Evolutionary conservation across 2,113 vertebrate species (phyloP), one percentile per base, ranked within the genome.

Genomic region (Campylorhamphus procurvoides): DNA sequence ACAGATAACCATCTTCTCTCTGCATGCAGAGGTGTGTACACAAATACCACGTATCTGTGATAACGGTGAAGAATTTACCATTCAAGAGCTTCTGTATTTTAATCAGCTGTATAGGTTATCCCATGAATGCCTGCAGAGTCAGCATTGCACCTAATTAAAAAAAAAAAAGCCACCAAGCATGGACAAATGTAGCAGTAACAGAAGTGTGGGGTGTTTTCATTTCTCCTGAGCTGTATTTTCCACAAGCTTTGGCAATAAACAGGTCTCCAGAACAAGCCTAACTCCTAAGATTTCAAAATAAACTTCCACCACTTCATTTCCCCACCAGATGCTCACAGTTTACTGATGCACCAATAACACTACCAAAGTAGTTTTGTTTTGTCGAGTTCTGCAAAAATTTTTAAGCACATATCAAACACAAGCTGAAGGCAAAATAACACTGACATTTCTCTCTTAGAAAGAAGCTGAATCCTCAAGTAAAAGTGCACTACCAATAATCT

Each of bases 31-130:
- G 13, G 12, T 28, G 7, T 24, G 27, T 20, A 46, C 19, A 40
- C 0, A 40, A 53, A n/a, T 18, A 28, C 3, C 18, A 4, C 2
- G 0, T 3, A 12, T 3, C 20, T 56, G 24, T 18, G 52, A 8
- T 39, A 63, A 29, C 29, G 18, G 39, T 14, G 25, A 62, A 17
- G 87, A 31, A 56, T 25, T 80, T 3, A 8, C 10, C 64, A 24
- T 14, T 14, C 23, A 42, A 46, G 64, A 84, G 28, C 11, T 56
- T 4, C 66, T 22, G 0, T 39, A 5, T 40, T 82, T 81, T 14
- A n/a, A 44, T 47, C 60, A 71, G 14, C 35, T 67, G 3, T 25
- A 16, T 0, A 12, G 40, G 12, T 3, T 22, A 16, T 22, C 50
- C 60, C 24, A 6, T 4, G 56, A 55, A 55, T 73, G 14, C 19